Conservation (phyloP, 1,140 invertebrate species). For the Aphis craccivora region DNA sequence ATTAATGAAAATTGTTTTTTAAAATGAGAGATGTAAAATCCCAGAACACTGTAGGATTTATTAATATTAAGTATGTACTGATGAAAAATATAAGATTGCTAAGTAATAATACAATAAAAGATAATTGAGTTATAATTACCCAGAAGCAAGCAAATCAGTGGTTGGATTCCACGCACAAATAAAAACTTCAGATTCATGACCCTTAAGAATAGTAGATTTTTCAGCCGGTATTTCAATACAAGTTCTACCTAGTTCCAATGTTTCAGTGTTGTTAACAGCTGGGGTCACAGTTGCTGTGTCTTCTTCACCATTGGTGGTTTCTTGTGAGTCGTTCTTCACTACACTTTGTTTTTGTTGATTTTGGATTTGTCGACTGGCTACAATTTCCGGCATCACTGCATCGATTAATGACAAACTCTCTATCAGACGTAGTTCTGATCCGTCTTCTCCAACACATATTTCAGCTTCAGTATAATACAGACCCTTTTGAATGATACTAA, state of each 20-base stretch:
- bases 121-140: constrained; percentile 66
- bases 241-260: constrained; percentile 78
- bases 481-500: constrained; percentile 97
- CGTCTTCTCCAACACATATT: constrained; percentile 88
- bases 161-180: constrained; percentile 99
- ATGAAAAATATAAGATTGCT: background rate
- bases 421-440: constrained; percentile 84
- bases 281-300: constrained; percentile 63
- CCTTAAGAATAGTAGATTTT: constrained; percentile 91
- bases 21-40: background rate
- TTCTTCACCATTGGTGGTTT: constrained; percentile 79
- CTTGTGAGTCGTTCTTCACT: constrained; percentile 74
- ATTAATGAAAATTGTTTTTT: constrained; percentile 58
- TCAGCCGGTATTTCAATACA: constrained; percentile 90
- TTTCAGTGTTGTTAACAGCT: constrained; percentile 65
- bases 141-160: constrained; percentile 94
- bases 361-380: constrained; percentile 77
- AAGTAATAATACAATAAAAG: background rate
- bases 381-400: constrained; percentile 97
- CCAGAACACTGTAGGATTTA: background rate
- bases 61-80: background rate
- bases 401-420: constrained; percentile 96
- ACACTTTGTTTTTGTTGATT: constrained; percentile 77
- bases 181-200: constrained; percentile 98
- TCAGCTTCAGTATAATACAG: constrained; percentile 98